phyloP scores from a whole-genome alignment of 2,888 invertebrate species.

The Pelosia muscerda region DNA sequence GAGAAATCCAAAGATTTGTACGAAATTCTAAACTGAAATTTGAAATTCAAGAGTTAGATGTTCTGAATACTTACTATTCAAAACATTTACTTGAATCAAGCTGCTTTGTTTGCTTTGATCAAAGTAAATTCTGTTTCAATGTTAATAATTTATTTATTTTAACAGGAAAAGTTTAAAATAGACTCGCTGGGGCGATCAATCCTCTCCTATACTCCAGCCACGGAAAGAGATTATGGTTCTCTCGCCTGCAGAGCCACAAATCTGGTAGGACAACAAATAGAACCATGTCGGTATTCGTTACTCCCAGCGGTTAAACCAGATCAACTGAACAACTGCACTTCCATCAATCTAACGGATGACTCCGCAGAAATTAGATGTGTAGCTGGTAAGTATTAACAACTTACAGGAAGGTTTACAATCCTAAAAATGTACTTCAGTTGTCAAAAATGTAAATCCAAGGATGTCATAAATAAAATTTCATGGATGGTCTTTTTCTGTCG shows the following conservation, averaged over 20 bases:
- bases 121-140: not conserved
- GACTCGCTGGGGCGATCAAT: slow-evolving; percentile 87
- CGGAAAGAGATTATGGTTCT: slow-evolving; percentile 92
- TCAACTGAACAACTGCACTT: slow-evolving; percentile 91
- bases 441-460: too few relatives aligned
- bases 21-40: not conserved
- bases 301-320: slow-evolving; percentile 93
- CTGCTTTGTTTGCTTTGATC: not conserved
- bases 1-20: slow-evolving; percentile 1
- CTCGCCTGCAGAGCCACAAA: slow-evolving; percentile 92
- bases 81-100: not conserved
- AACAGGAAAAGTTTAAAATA: slow-evolving; percentile 85
- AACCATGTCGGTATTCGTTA: slow-evolving; percentile 91
- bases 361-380: slow-evolving; percentile 91
- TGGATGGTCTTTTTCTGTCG: too few relatives aligned
- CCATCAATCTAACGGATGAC: slow-evolving; percentile 92
- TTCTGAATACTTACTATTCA: slow-evolving; percentile 4
- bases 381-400: slow-evolving; percentile 73
- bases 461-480: too few relatives aligned
- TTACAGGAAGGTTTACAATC: not conserved
- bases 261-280: slow-evolving; percentile 90
- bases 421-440: too few relatives aligned
- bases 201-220: slow-evolving; percentile 91
- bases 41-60: not conserved
- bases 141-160: slow-evolving; percentile 21